Base-by-base conservation (phyloP, 2,888 invertebrate genomes). In the Seira ritae region DNA sequence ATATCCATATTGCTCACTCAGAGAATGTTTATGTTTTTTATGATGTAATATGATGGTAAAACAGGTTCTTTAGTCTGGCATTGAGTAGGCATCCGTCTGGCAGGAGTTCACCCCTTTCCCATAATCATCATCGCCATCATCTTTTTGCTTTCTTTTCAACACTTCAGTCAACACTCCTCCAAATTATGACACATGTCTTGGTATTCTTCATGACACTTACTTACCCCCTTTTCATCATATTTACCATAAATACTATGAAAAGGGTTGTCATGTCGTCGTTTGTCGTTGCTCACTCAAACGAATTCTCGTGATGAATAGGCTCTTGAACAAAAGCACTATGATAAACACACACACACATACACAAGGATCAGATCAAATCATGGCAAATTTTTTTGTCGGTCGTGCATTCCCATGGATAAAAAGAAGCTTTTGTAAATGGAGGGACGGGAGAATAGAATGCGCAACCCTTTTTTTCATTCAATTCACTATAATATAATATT, bases 21-120 rank as follows among this genome's bases (percentile, higher is more conserved):
- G n/a, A n/a, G n/a, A 6, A 42, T 55, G 55, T 55, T 55, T 55
- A 74, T 69, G 69, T 22, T 42, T n/a, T 37, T 69, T 65, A 78
- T 78, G 71, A 78, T 71, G 77, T n/a, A 69, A 69, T 69, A 55
- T 20, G 22, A 69, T 77, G 77, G 37, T 42, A 73, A 37, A 80
- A 80, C 80, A 80, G 80, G 80, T 80, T 74, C 42, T 66, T 46
- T 22, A 66, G 23, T 46, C 50, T 42, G 62, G 70, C 78, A 46
- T 74, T 62, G 62, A 24, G 74, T 68, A 68, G 80, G 80, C 69
- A 80, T 50, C 73, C 12, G 73, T 31, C 62, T 31, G 31, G 73
- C 75, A 69, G 69, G 50, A 80, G 80, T 80, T 80, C 80, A 80
- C 46, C 65, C 74, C 71, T 65, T 80, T 75, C 75, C 74, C 80